These are phyloP conservation scores for Dallia pectoralis DNA, from an alignment of 2,797 vertebrate genomes.

Conservation along the genomic window DNA sequence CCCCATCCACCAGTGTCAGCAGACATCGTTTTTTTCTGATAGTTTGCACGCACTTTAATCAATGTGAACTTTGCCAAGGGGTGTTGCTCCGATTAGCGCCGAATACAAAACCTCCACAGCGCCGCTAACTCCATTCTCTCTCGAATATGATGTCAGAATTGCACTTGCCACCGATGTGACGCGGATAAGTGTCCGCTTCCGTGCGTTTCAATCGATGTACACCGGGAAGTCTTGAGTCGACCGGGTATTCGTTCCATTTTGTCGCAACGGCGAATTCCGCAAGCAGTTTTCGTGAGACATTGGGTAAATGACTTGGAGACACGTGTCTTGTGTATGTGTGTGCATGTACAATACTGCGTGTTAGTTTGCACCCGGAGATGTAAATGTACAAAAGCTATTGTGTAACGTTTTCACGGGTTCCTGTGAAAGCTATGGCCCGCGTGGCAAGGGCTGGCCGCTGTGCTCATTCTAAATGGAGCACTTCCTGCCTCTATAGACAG, in stretches of 20 bases:
- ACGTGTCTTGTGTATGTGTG: background rate
- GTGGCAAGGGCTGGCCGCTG: background rate
- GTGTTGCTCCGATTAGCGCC: constrained; percentile 34
- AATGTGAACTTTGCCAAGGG: constrained; percentile 72
- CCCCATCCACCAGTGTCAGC: constrained; percentile 18
- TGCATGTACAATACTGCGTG: background rate
- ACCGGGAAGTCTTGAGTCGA: background rate
- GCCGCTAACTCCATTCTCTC: background rate
- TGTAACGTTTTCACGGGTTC: background rate
- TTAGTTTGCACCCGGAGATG: background rate
- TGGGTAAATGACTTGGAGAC: background rate
- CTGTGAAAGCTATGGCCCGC: background rate
- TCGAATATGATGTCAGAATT: background rate
- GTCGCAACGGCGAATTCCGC: background rate
- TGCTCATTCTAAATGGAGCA: background rate
- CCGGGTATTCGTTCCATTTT: background rate
- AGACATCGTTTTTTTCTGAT: constrained; percentile 56
- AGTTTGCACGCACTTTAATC: constrained; percentile 74
- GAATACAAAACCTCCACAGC: background rate
- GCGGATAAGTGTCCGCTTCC: background rate
- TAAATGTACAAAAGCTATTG: background rate
- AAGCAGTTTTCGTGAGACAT: background rate
- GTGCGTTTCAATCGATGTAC: background rate
- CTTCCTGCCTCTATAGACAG: background rate
- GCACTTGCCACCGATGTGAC: background rate